Conservation (phyloP, 2,888 invertebrate genomes). For the Microctonus aethiopoides region DNA sequence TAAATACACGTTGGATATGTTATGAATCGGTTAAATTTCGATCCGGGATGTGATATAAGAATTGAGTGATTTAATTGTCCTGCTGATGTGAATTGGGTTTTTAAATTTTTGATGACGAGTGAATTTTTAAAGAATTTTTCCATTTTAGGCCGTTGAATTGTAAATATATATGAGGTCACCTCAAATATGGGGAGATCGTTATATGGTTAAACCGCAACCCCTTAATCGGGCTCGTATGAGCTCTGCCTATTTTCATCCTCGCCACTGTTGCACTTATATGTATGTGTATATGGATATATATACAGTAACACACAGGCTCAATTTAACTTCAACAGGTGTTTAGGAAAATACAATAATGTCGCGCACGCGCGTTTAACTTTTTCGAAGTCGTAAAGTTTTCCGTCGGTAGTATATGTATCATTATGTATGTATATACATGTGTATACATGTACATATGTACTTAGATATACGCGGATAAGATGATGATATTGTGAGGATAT, state of each 20-base stretch:
- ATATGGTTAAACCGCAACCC: constrained; percentile 63
- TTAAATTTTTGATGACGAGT: no score
- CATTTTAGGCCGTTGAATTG: constrained; percentile 8
- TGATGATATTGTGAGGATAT: constrained; percentile 33
- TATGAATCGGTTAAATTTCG: no score
- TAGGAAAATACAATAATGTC: constrained; percentile 67
- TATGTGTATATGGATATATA: no score
- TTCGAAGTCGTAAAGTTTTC: constrained; percentile 56
- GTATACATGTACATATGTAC: neutral
- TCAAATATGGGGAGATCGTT: constrained; percentile 57
- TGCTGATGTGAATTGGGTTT: no score
- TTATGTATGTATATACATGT: neutral
- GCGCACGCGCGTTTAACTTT: constrained; percentile 64
- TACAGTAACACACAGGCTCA: constrained; percentile 55
- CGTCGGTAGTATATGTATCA: neutral
- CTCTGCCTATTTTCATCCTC: neutral
- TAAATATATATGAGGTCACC: constrained; percentile 28
- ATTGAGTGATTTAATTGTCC: no score
- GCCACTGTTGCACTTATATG: constrained; percentile 11
- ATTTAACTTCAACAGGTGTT: constrained; percentile 67
- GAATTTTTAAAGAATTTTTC: neutral
- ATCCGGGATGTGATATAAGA: no score
- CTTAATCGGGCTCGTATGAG: constrained; percentile 56
- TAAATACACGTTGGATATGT: no score
- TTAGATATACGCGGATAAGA: no score